phyloP scores from a whole-genome alignment of 2,797 vertebrate species.

The Natrix natrix region DNA sequence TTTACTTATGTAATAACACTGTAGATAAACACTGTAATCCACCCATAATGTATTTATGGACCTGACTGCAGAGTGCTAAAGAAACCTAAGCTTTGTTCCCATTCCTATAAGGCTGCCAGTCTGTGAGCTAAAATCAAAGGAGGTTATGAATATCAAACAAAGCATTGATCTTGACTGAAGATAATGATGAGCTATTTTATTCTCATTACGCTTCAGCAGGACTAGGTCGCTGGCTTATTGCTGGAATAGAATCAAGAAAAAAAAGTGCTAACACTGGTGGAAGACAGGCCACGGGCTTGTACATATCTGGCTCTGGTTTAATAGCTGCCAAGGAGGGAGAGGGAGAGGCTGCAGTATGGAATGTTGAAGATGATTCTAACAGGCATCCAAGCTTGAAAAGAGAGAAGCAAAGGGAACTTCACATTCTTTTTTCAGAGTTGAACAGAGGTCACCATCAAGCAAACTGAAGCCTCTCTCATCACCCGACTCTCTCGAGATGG shows the following conservation, averaged over 20 bases:
- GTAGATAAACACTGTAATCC: slow-evolving; percentile 51
- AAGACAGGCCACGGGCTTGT: slow-evolving; percentile 39
- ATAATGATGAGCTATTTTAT: slow-evolving; percentile 68
- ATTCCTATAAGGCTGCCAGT: slow-evolving; percentile 67
- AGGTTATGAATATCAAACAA: slow-evolving; percentile 59
- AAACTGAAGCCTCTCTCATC: neutral
- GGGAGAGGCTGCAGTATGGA: slow-evolving; percentile 31
- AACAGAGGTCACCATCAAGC: neutral
- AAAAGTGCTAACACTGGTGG: slow-evolving; percentile 41
- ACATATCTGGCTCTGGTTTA: slow-evolving; percentile 50
- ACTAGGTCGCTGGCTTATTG: slow-evolving; percentile 66
- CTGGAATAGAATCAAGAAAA: slow-evolving; percentile 51
- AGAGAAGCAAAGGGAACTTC: slow-evolving; percentile 12
- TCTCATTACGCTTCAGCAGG: slow-evolving; percentile 62
- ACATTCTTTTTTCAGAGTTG: slow-evolving; percentile 27
- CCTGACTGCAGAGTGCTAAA: slow-evolving; percentile 54
- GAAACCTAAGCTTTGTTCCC: slow-evolving; percentile 56
- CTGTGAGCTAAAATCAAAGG: slow-evolving; percentile 63
- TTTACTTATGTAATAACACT: slow-evolving; percentile 50
- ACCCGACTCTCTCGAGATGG: neutral
- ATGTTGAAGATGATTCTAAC: slow-evolving; percentile 38
- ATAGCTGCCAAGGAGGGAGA: slow-evolving; percentile 6
- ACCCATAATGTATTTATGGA: slow-evolving; percentile 56
- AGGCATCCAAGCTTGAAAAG: slow-evolving; percentile 27
- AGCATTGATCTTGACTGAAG: slow-evolving; percentile 64